These are phyloP conservation scores for Semotilus atromaculatus DNA, from an alignment of 2,797 vertebrate genomes.

Conservation along the genomic window DNA sequence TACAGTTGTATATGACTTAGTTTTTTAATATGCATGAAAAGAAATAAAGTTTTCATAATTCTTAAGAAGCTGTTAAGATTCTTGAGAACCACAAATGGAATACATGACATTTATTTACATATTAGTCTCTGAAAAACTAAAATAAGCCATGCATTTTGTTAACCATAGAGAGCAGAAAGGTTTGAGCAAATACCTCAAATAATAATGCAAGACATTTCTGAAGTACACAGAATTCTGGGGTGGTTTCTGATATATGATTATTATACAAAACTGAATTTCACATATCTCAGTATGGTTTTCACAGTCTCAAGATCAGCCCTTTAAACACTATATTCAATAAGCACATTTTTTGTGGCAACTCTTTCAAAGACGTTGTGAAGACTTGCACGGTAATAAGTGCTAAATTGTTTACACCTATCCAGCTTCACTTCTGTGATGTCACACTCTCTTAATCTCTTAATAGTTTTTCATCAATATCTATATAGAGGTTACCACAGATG, in stretches of 20 bases:
- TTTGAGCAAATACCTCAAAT: not conserved
- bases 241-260: not conserved
- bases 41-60: not conserved
- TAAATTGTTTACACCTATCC: not conserved
- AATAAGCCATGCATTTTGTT: not conserved
- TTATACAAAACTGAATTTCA: not conserved
- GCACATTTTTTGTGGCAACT: not conserved
- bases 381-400: not conserved
- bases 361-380: not conserved
- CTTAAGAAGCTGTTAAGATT: not conserved
- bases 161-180: not conserved
- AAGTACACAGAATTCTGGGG: not conserved
- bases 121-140: not conserved
- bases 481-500: not conserved
- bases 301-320: not conserved
- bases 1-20: not conserved
- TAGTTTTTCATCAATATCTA: not conserved
- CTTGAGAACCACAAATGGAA: not conserved
- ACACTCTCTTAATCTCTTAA: not conserved
- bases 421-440: not conserved
- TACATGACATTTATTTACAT: constrained; percentile 16
- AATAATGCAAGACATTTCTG: not conserved
- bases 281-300: not conserved
- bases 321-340: not conserved
- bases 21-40: constrained; percentile 32